Evolutionary conservation across 2,113 vertebrate species (phyloP).

Genomic region (Triplophysa siluroides): DNA sequence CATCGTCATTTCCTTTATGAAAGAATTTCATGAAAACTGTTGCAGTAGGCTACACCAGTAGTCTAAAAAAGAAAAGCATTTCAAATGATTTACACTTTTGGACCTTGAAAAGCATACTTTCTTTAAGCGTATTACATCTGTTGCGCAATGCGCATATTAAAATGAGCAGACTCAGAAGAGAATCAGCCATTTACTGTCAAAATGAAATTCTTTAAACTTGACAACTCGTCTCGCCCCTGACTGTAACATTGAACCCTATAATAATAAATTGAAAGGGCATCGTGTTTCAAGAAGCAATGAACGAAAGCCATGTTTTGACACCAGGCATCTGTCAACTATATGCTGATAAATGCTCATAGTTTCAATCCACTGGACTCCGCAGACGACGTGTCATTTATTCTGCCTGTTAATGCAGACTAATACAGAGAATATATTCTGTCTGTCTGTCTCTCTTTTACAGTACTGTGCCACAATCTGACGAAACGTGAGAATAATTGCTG

Average conservation of each 20-base stretch:
- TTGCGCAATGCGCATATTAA: background rate
- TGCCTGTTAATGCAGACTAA: slow-evolving; percentile 51
- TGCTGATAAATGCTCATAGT: slow-evolving; percentile 62
- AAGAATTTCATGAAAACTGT: no score
- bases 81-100: no score
- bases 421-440: slow-evolving; percentile 34
- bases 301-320: slow-evolving; percentile 27
- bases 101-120: no score
- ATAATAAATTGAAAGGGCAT: slow-evolving; percentile 35
- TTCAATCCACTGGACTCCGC: slow-evolving; percentile 55
- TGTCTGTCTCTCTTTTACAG: background rate
- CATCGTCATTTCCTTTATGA: no score
- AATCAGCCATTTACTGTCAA: background rate
- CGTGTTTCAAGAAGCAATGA: slow-evolving; percentile 23
- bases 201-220: slow-evolving; percentile 13
- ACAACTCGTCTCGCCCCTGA: slow-evolving; percentile 27
- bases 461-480: background rate
- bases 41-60: no score
- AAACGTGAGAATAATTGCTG: background rate
- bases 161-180: background rate
- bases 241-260: slow-evolving; percentile 3
- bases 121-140: no score
- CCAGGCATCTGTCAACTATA: slow-evolving; percentile 42
- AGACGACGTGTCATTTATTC: slow-evolving; percentile 49
- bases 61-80: no score